These are phyloP conservation scores for Falcunculus frontatus DNA, from an alignment of 2,113 vertebrate species.

Conservation along the genomic window DNA sequence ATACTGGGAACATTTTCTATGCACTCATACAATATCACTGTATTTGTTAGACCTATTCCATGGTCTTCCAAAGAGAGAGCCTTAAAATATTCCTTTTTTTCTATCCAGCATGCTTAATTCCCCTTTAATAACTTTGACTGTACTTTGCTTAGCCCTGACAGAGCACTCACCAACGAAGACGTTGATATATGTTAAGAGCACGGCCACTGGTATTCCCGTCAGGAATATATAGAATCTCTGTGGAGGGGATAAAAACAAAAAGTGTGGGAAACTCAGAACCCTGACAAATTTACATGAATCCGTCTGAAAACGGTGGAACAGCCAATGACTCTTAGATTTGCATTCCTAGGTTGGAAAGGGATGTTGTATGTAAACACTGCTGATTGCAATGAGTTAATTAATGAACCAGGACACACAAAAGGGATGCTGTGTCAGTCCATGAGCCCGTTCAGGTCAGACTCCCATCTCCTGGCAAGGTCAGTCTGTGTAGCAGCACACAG, in stretches of 20 bases:
- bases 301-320: not conserved
- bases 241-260: not conserved
- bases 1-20: not conserved
- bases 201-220: slow-evolving; percentile 81
- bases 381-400: not conserved
- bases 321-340: not conserved
- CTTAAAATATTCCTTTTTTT: not conserved
- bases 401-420: not conserved
- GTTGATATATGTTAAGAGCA: slow-evolving; percentile 80
- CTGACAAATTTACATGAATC: not conserved
- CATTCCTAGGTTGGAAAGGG: not conserved
- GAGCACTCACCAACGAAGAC: slow-evolving; percentile 86
- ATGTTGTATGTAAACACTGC: not conserved
- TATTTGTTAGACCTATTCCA: not conserved
- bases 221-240: slow-evolving; percentile 84
- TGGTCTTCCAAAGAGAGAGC: not conserved
- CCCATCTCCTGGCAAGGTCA: not conserved
- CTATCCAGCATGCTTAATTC: not conserved
- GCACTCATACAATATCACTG: not conserved
- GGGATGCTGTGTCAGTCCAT: not conserved
- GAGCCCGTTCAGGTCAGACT: not conserved
- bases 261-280: not conserved
- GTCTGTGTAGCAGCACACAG: not conserved
- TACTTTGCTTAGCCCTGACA: not conserved
- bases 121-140: not conserved